Percentiles rank a stretch among this genome's conserved stretches.
Conservation (phyloP, 2,888 invertebrate species). For the Drosophila austrosaltans region DNA sequence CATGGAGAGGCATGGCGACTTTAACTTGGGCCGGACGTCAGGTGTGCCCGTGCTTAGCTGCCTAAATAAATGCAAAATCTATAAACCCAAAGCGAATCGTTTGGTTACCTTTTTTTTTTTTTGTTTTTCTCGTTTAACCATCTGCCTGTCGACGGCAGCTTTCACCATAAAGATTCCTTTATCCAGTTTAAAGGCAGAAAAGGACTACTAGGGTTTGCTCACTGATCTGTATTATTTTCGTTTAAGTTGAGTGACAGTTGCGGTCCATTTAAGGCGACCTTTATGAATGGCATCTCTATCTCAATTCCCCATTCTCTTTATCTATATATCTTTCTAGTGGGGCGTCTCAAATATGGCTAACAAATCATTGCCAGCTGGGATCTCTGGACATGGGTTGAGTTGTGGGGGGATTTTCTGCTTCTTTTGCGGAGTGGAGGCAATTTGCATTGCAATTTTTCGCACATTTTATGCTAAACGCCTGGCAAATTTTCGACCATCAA, state of each 20-base stretch:
- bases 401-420: neutral
- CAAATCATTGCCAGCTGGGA: conserved; percentile 50
- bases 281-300: neutral
- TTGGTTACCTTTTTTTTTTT: conserved; percentile 24
- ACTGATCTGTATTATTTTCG: conserved; percentile 46
- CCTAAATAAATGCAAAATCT: conserved; percentile 46
- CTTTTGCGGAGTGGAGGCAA: conserved; percentile 38
- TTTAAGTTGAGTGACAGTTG: conserved; percentile 40
- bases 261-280: conserved; percentile 47
- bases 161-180: conserved; percentile 21
- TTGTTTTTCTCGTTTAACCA: neutral
- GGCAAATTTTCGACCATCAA: conserved; percentile 75
- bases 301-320: conserved; percentile 5
- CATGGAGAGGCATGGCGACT: neutral
- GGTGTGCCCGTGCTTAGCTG: conserved; percentile 47
- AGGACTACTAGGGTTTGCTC: conserved; percentile 6
- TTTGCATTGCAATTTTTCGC: conserved; percentile 68
- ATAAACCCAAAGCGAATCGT: conserved; percentile 26
- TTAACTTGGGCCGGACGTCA: conserved; percentile 28
- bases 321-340: conserved; percentile 16
- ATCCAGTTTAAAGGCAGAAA: neutral
- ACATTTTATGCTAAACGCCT: conserved; percentile 66
- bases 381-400: conserved; percentile 27
- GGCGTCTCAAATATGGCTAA: conserved; percentile 37
- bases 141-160: conserved; percentile 47